Percentiles rank a stretch among this genome's conserved stretches.
Conservation (phyloP, 2,797 vertebrate genomes). For the Rhinella marina region DNA sequence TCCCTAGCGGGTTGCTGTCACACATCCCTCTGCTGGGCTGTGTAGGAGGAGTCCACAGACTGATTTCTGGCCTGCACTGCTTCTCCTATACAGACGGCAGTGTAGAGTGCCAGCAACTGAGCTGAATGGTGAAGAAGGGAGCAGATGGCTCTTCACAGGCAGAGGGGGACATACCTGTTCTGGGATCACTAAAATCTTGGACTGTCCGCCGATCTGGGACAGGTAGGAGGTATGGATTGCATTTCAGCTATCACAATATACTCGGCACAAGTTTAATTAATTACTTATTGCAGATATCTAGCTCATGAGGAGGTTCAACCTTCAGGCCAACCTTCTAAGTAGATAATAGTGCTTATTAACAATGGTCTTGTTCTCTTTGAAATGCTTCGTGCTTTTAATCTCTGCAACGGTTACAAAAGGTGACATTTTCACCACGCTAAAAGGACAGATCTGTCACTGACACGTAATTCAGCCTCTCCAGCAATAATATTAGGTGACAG, state of each 20-base stretch:
- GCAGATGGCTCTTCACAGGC: too few relatives aligned
- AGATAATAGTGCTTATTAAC: slow-evolving; percentile 47
- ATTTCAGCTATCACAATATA: slow-evolving; percentile 16
- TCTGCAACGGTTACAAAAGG: slow-evolving; percentile 48
- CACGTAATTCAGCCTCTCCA: background rate
- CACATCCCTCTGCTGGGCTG: too few relatives aligned
- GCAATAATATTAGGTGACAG: slow-evolving; percentile 2
- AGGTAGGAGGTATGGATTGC: too few relatives aligned
- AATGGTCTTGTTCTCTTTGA: slow-evolving; percentile 47
- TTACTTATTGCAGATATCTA: slow-evolving; percentile 11
- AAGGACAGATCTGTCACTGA: slow-evolving; percentile 51
- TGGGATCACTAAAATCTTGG: too few relatives aligned
- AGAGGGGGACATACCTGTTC: too few relatives aligned
- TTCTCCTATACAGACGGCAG: too few relatives aligned
- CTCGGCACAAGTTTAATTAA: slow-evolving; percentile 13
- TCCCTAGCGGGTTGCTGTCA: too few relatives aligned
- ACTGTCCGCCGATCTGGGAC: too few relatives aligned
- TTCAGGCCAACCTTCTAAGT: slow-evolving; percentile 49
- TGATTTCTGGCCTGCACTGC: too few relatives aligned
- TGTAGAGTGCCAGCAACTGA: too few relatives aligned
- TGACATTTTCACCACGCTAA: slow-evolving; percentile 46
- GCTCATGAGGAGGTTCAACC: slow-evolving; percentile 43
- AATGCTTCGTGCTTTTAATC: slow-evolving; percentile 42
- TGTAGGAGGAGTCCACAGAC: too few relatives aligned
- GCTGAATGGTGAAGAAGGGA: too few relatives aligned